Percentiles rank a stretch among this genome's conserved stretches.
Conservation (phyloP, 2,113 vertebrate genomes). For the Bombycilla garrulus region DNA sequence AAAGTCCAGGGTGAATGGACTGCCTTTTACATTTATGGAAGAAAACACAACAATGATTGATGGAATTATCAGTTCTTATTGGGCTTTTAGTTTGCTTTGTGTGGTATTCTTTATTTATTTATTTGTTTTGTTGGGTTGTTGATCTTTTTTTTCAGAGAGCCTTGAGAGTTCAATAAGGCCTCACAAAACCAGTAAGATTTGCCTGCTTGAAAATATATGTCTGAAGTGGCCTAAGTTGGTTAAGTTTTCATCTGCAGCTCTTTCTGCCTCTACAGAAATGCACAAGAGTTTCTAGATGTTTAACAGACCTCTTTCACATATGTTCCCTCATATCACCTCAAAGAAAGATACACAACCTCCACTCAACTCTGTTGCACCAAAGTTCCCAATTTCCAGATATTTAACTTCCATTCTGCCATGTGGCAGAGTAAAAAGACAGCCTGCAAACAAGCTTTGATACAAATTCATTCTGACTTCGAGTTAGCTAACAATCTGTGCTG, state of each 20-base stretch:
- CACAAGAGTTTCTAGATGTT: not conserved
- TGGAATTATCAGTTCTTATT: not conserved
- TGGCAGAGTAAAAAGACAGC: not conserved
- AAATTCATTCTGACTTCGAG: not conserved
- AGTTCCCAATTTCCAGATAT: not conserved
- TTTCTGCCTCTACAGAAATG: not conserved
- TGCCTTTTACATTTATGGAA: not conserved
- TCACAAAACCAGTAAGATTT: not conserved
- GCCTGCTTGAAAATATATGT: not conserved
- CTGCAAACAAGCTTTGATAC: not conserved
- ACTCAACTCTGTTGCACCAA: not conserved
- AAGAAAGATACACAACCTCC: not conserved
- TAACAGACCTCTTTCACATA: not conserved
- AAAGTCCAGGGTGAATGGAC: not conserved
- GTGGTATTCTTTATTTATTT: not conserved
- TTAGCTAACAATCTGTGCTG: not conserved
- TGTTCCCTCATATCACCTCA: not conserved
- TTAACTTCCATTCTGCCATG: not conserved
- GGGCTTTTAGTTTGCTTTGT: not conserved
- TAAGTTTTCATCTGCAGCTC: not conserved
- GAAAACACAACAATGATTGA: not conserved
- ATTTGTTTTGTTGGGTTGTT: not conserved
- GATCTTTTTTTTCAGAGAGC: not conserved
- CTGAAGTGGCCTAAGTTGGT: not conserved
- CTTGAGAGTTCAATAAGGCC: not conserved